phyloP scores from a whole-genome alignment of 2,888 invertebrate species.

The Cryptus armator region DNA sequence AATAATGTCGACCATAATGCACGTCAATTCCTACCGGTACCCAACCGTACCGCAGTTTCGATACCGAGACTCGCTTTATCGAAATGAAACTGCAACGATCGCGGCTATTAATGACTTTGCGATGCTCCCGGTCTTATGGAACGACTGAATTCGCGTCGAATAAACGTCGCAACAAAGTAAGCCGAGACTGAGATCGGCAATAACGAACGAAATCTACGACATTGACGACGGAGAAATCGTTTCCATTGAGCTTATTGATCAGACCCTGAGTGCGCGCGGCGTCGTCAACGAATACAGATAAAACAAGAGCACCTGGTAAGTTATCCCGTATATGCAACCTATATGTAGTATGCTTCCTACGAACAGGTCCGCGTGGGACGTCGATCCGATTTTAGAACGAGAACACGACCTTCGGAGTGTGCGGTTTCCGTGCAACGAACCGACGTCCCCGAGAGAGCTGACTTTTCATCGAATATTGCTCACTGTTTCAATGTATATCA shows the following conservation, averaged over 20 bases:
- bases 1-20: too few species aligned
- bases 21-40: too few species aligned
- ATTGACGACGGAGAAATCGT: constrained; percentile 9
- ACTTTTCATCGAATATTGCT: constrained; percentile 27
- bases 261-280: neutral
- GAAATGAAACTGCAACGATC: neutral
- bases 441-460: constrained; percentile 3
- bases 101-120: neutral
- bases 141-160: neutral
- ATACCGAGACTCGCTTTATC: too few species aligned
- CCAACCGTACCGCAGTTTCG: too few species aligned
- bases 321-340: constrained; percentile 60
- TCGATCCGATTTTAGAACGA: constrained; percentile 75
- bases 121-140: neutral
- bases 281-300: constrained; percentile 31
- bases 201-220: constrained; percentile 27
- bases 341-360: constrained; percentile 71
- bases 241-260: neutral
- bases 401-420: constrained; percentile 73
- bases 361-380: constrained; percentile 72
- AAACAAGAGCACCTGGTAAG: constrained; percentile 67
- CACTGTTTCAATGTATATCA: neutral
- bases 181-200: constrained; percentile 1
- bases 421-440: constrained; percentile 60
- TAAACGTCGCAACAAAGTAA: constrained; percentile 44